Base-by-base conservation (phyloP, 2,797 vertebrate species). In the Schizopygopsis pylzovi region DNA sequence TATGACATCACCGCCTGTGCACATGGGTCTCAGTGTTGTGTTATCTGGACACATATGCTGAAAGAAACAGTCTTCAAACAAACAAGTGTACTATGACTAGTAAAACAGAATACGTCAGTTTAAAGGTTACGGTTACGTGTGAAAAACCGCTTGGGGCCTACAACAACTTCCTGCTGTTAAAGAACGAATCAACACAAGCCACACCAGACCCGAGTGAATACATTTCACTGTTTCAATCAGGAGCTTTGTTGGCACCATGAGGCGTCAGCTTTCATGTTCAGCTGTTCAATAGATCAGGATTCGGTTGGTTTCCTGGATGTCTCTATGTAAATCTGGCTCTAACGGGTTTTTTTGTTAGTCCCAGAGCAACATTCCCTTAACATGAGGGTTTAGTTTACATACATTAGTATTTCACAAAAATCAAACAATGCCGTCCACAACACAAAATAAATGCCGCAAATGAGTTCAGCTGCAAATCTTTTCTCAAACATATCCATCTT, bases 261-360 rank as follows among this genome's bases (percentile, higher is more conserved):
- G 49, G 52, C 63, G 79, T 85, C 84, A 72, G 84, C 84, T 72
- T 80, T 85, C 77, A 72, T 71, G 28, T 49, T 85, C 84, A 85
- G 84, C 84, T 85, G 84, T 85, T 85, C 67, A 59, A 56, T 77
- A 83, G 81, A 76, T 84, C 49, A 71, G 43, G n/a, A 71, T 63
- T 59, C 76, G 45, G 16, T 84, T 41, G 65, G 18, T 85, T 79
- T 61, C 76, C 83, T 79, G 83, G 76, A 84, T 28, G 37, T 37
- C 77, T 72, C 37, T 72, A 37, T 72, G 77, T 85, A 80, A 85
- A 85, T 80, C 67, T 72, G 54, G 7, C 18, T 71, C 39, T 25
- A 72, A 85, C 15, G 0, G 0, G 4, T 78, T 85, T 7, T 76
- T 61, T 56, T 61, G 56, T 72, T 47, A 52, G 67, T 78, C 72